Evolutionary conservation across 2,797 vertebrate species (phyloP), one percentile per base, ranked within the genome.

Genomic region (Falco columbarius): DNA sequence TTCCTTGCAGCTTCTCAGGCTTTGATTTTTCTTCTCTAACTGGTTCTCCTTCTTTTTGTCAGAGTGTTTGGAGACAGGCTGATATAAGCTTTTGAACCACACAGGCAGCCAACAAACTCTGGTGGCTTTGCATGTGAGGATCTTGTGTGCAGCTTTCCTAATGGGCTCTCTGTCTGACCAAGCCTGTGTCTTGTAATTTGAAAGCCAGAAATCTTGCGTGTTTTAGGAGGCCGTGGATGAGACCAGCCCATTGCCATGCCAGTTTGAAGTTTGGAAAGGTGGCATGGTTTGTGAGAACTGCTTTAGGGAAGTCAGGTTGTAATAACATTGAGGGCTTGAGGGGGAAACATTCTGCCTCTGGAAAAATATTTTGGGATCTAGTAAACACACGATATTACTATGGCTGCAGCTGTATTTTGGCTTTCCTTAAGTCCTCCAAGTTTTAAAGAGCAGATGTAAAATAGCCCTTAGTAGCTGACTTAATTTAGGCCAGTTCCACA

Each of bases 1-100:
- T 94, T 96, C 93, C 51, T 94, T 95, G 81, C 86, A 96, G 79
- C 92, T 94, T 97, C 96, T 96, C 81, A 94, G 75, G 86, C 95
- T 96, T 96, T 97, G 91, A 93, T 95, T 96, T 96, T 97, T 94
- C 95, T 92, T 86, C 95, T 94, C 93, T 81, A 30, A 95, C 95
- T 91, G 89, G 95, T 96, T 96, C 93, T 96, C 49, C 94, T 73
- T 44, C 97, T 94, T 89, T 94, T 86, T 83, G 79, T 67, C 72
- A 68, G 63, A 14, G 58, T 52, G 83, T 70, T 97, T 95, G 92
- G 77, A 83, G 91, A 42, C 68, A 66, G 89, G 29, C 66, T 94
- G 95, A 96, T 96, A 95, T 8, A 96, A 92, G 81, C 90, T 94
- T 93, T 94, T 82, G 67, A 97, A 85, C 95, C 90, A 87, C 86